These are phyloP conservation scores for Myathropa florea DNA, from an alignment of 2,888 invertebrate species.

Conservation along the genomic window DNA sequence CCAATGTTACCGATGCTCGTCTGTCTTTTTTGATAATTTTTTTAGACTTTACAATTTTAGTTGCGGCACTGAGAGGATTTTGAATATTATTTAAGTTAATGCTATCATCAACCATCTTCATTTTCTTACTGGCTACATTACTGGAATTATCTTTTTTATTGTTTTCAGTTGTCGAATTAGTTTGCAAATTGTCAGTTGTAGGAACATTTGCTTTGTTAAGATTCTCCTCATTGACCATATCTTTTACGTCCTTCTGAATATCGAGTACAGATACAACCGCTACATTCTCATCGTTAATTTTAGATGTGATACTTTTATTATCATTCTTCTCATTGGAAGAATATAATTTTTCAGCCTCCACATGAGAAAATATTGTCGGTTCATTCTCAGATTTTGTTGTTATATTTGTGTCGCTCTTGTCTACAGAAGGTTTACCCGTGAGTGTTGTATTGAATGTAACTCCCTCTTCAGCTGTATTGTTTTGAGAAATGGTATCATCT, in stretches of 20 bases:
- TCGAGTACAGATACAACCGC: not conserved
- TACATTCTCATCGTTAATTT: not conserved
- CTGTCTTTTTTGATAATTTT: conserved; percentile 63
- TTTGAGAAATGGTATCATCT: conserved; percentile 71
- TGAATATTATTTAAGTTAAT: not conserved
- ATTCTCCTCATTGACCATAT: not conserved
- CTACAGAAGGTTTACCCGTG: not conserved
- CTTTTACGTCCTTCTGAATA: not conserved
- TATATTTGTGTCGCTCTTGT: not conserved
- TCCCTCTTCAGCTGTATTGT: conserved; percentile 36
- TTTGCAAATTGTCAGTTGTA: not conserved
- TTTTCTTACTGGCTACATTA: conserved; percentile 21
- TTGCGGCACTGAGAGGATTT: not conserved
- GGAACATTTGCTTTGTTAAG: not conserved
- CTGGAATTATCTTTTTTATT: not conserved
- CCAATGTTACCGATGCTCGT: conserved; percentile 76
- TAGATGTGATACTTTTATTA: not conserved
- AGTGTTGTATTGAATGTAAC: not conserved
- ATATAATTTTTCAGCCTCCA: not conserved
- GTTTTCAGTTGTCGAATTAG: not conserved
- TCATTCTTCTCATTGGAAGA: not conserved
- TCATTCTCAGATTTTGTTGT: not conserved
- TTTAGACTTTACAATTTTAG: conserved; percentile 21
- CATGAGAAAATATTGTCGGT: not conserved
- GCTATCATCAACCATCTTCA: conserved; percentile 66